phyloP scores from a whole-genome alignment of 2,113 vertebrate genomes.

The Crotalus helleri region DNA sequence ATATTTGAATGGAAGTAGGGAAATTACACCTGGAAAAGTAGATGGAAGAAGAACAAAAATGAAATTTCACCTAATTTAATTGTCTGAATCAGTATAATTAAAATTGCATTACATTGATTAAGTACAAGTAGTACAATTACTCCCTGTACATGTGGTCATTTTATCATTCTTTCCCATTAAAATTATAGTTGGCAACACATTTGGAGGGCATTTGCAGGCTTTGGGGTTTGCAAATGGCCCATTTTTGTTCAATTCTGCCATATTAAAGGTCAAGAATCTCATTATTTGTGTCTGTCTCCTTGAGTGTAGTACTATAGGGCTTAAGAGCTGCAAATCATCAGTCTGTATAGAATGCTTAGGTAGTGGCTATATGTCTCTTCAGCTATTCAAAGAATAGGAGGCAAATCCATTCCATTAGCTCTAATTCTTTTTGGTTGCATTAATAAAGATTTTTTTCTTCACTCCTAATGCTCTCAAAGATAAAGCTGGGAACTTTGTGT shows the following conservation, averaged over 20 bases:
- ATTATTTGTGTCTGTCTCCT: not conserved
- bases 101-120: not conserved
- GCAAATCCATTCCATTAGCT: not conserved
- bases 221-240: not conserved
- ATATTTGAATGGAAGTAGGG: not conserved
- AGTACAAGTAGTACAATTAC: not conserved
- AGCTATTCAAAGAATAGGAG: slow-evolving; percentile 15
- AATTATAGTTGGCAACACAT: not conserved
- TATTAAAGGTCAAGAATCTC: not conserved
- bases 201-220: not conserved
- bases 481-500: not conserved
- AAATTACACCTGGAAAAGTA: not conserved
- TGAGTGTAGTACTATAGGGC: not conserved
- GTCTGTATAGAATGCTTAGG: not conserved
- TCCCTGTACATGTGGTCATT: not conserved
- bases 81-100: not conserved
- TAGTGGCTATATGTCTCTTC: not conserved
- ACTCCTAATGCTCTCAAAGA: not conserved
- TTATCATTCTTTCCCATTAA: not conserved
- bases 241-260: not conserved
- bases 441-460: slow-evolving; percentile 9
- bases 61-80: not conserved
- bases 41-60: not conserved
- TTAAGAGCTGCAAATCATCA: not conserved
- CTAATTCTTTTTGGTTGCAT: not conserved